phyloP scores from a whole-genome alignment of 30 jellyfish, hydroid and myxozoan genomes.

The Phacellophora camtschatica region DNA sequence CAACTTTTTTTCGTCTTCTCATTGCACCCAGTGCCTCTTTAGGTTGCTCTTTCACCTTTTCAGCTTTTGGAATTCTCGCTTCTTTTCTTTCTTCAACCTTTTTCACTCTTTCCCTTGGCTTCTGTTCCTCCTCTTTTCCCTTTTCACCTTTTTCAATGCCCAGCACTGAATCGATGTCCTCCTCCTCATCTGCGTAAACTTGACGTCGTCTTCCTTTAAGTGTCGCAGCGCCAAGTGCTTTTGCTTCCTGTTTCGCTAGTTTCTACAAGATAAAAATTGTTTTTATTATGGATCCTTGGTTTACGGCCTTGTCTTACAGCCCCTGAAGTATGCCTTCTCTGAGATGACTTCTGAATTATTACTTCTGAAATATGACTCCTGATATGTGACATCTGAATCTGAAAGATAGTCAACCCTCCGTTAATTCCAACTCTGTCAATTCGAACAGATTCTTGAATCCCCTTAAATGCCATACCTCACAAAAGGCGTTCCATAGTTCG shows the following conservation, averaged over 20 bases:
- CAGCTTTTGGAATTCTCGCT: conserved; percentile 15
- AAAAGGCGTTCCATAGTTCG: too few relatives aligned
- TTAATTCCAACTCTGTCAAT: too few relatives aligned
- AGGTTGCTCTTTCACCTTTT: background rate
- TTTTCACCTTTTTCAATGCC: background rate
- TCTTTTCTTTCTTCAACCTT: background rate
- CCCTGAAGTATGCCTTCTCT: background rate
- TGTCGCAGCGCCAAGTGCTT: background rate
- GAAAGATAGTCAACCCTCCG: too few relatives aligned
- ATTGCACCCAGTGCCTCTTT: background rate
- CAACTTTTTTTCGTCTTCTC: conserved; percentile 18
- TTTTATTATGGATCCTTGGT: background rate
- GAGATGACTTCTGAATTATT: too few relatives aligned
- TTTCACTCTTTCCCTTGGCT: background rate
- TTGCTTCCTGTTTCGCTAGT: conserved; percentile 6
- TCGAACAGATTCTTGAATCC: too few relatives aligned
- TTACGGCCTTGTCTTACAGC: background rate
- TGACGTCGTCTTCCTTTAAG: conserved; percentile 7
- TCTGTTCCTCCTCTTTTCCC: background rate
- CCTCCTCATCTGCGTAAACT: conserved; percentile 23
- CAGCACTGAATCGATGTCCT: conserved; percentile 8
- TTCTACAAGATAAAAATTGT: background rate
- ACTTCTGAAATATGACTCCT: too few relatives aligned
- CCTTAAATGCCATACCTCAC: too few relatives aligned
- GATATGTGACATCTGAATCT: too few relatives aligned